Evolutionary conservation across 2,888 invertebrate species (phyloP), one percentile per base, ranked within the genome.

Genomic region (Temnothorax ravouxi): DNA sequence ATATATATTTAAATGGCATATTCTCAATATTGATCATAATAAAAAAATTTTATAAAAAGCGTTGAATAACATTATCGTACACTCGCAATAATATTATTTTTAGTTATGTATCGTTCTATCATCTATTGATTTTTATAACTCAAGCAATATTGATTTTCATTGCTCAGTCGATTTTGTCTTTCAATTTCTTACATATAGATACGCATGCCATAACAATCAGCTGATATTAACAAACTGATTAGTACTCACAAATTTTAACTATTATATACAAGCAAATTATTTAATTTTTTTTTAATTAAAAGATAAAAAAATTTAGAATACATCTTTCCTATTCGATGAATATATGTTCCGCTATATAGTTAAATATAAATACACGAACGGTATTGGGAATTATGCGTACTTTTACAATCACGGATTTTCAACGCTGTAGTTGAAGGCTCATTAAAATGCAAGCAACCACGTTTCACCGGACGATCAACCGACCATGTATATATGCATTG

Each of bases 391-490:
- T 76, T 75, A 75, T 38, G 21, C 50, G 38, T 21, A 62, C 18
- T 18, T 50, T 38, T 50, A 64, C 76, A 41, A 41, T 41, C 4
- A 25, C 38, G 66, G 29, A 76, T 76, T 66, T 54, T 76, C 41
- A 76, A 38, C 18, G 52, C n/a, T 38, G 52, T 41, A 66, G 25
- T 52, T 66, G 54, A 76, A 66, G 66, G 25, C 66, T 76, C 52
- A 66, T 76, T 76, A 76, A 76, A 64, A 76, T 76, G 76, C 76
- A 76, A 76, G 52, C 52, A 44, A 38, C 4, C 41, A 29, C 66
- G 13, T 76, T 76, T 76, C 41, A 66, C 66, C 25, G 66, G 61
- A 38, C 66, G 76, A 76, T 76, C 76, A 52, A 50, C 50, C 0
- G 52, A 15, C 25, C 34, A 38, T 62, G 15, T n/a, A 18, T 44